Evolutionary conservation across 2,113 vertebrate species (phyloP).

Genomic region (Chlamydotis undulata): DNA sequence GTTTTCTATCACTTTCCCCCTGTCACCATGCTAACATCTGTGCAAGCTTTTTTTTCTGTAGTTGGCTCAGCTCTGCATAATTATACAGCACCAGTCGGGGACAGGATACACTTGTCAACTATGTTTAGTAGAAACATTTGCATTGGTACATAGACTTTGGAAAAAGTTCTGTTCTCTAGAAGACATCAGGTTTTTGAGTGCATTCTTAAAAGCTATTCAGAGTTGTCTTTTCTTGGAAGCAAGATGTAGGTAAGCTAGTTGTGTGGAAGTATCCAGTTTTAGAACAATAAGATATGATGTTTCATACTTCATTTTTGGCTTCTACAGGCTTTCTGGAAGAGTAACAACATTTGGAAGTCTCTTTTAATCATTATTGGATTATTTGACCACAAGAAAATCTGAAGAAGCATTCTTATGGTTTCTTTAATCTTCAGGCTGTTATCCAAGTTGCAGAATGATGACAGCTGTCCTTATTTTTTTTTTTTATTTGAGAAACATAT

Average conservation of each 20-base stretch:
- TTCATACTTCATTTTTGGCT: background rate
- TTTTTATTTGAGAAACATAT: background rate
- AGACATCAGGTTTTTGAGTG: background rate
- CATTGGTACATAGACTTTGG: background rate
- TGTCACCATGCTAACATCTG: background rate
- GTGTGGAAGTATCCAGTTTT: background rate
- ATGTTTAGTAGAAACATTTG: background rate
- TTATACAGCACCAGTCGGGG: background rate
- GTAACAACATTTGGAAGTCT: background rate
- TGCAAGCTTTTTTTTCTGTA: background rate
- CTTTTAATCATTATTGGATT: background rate
- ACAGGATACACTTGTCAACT: background rate
- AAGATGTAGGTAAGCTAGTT: background rate
- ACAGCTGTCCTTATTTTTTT: background rate
- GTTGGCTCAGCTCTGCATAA: background rate
- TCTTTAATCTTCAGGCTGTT: background rate
- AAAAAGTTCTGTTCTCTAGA: background rate
- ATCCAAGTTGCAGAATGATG: background rate
- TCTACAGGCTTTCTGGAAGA: background rate
- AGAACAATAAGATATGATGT: background rate
- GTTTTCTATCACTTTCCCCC: background rate
- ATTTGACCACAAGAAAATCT: background rate
- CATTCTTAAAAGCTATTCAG: background rate
- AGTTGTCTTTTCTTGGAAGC: background rate
- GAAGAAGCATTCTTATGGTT: background rate